phyloP scores from a whole-genome alignment of 2,797 vertebrate genomes.

The Cheirogaleus major region DNA sequence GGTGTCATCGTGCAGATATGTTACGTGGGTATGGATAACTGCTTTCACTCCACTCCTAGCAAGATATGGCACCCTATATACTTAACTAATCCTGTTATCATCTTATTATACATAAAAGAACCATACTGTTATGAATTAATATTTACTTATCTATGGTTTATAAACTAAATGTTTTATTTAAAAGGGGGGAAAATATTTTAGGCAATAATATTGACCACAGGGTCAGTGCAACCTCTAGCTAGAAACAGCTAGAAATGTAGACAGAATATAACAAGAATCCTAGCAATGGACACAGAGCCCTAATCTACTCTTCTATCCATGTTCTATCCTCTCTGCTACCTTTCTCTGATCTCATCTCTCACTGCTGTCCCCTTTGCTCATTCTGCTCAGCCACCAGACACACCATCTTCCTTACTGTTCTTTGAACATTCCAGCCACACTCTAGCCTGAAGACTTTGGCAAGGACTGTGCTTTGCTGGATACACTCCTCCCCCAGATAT shows the following conservation, averaged over 20 bases:
- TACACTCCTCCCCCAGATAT: neutral
- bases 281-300: neutral
- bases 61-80: neutral
- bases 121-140: neutral
- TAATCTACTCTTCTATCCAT: rapidly evolving
- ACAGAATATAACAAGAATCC: neutral
- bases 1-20: neutral
- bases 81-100: neutral
- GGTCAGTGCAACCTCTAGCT: neutral
- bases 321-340: neutral
- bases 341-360: neutral
- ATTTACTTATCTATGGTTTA: neutral
- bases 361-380: neutral
- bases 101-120: neutral
- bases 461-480: neutral
- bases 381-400: neutral
- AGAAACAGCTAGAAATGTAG: neutral
- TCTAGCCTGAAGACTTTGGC: neutral
- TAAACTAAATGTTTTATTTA: neutral
- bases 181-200: neutral
- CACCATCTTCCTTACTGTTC: too few relatives aligned
- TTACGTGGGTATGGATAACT: neutral
- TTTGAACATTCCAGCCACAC: neutral
- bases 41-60: neutral
- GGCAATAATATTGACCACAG: neutral